Percentiles rank a stretch among this genome's conserved stretches.
Evolutionary conservation across 1,140 invertebrate genomes (phyloP).

Genomic region (Nymphalis io): DNA sequence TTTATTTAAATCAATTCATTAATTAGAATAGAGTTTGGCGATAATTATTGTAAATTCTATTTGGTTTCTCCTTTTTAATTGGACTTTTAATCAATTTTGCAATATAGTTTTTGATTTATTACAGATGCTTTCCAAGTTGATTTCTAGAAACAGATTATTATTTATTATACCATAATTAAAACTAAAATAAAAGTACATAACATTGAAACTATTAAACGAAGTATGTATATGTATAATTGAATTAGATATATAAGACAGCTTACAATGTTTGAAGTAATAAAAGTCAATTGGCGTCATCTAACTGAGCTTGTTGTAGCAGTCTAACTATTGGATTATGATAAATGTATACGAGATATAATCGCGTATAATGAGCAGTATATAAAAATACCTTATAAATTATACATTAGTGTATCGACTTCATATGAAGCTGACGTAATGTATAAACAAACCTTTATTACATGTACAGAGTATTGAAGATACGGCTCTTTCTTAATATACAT

Average conservation of each 20-base stretch:
- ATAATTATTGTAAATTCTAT: not conserved
- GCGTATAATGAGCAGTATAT: slow-evolving; percentile 29
- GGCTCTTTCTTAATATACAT: too few relatives aligned
- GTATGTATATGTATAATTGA: too few relatives aligned
- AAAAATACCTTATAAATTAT: slow-evolving; percentile 38
- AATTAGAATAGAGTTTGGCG: not conserved
- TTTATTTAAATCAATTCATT: slow-evolving; percentile 1
- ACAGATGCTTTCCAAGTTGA: too few relatives aligned
- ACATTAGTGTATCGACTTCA: slow-evolving; percentile 28
- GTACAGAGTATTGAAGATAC: not conserved
- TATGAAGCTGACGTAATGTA: slow-evolving; percentile 31
- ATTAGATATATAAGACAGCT: too few relatives aligned
- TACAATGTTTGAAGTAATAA: not conserved
- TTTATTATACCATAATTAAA: too few relatives aligned
- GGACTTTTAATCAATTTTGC: not conserved
- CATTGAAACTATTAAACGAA: too few relatives aligned
- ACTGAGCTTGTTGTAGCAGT: not conserved
- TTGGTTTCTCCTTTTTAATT: not conserved
- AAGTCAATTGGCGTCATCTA: not conserved
- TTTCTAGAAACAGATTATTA: too few relatives aligned
- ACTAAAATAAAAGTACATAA: too few relatives aligned
- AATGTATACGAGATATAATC: slow-evolving; percentile 30
- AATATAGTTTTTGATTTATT: too few relatives aligned
- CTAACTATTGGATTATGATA: slow-evolving; percentile 15
- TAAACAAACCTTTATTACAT: not conserved